These are phyloP conservation scores for Cyanistes caeruleus DNA, from an alignment of 2,113 vertebrate species.

Conservation along the genomic window DNA sequence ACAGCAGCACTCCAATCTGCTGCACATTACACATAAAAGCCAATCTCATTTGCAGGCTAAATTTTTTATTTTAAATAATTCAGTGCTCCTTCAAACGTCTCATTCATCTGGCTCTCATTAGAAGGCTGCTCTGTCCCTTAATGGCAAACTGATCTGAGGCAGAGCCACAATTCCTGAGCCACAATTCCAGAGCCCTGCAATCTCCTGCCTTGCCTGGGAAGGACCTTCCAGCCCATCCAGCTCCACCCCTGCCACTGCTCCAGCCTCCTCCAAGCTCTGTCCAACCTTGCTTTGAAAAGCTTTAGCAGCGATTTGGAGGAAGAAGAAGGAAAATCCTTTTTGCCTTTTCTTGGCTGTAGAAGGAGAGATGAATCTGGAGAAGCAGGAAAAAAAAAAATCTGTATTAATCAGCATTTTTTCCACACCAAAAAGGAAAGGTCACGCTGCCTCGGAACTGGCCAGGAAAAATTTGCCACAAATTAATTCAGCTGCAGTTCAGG, in stretches of 20 bases:
- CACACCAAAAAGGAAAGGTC: slow-evolving; percentile 30
- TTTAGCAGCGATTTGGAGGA: neutral
- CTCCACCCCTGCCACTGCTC: neutral
- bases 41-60: slow-evolving; percentile 24
- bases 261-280: neutral
- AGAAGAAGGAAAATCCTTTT: neutral
- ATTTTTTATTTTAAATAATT: slow-evolving; percentile 57
- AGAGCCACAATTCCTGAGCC: neutral
- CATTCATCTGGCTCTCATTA: neutral
- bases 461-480: slow-evolving; percentile 57
- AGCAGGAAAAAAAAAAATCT: neutral
- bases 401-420: slow-evolving; percentile 43
- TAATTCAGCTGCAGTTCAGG: slow-evolving; percentile 52
- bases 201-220: neutral
- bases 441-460: neutral
- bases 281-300: neutral
- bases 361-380: neutral
- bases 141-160: neutral
- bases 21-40: slow-evolving; percentile 6
- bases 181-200: neutral
- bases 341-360: neutral
- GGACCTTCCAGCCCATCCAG: neutral
- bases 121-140: neutral
- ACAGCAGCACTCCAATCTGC: slow-evolving; percentile 70
- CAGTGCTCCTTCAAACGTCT: slow-evolving; percentile 15